These are phyloP conservation scores for Brenthis ino DNA, from an alignment of 2,888 invertebrate genomes.

Conservation along the genomic window DNA sequence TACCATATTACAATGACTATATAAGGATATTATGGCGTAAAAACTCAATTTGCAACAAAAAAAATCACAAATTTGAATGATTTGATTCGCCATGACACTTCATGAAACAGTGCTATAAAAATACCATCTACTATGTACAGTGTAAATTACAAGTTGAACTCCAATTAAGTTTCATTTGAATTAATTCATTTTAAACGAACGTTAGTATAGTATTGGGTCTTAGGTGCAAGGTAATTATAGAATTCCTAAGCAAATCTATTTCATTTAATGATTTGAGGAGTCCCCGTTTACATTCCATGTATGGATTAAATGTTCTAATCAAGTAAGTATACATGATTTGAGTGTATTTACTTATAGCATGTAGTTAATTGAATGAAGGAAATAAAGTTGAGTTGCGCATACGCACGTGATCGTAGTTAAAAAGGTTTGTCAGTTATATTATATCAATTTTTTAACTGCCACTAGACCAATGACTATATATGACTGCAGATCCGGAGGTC, in stretches of 20 bases:
- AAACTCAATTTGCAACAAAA: neutral
- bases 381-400: too few relatives aligned
- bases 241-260: slow-evolving; percentile 12
- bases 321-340: neutral
- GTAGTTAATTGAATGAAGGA: too few relatives aligned
- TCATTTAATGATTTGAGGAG: neutral
- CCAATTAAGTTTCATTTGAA: slow-evolving; percentile 16
- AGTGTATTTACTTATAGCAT: too few relatives aligned
- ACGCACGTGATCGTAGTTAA: too few relatives aligned
- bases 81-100: slow-evolving; percentile 12
- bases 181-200: slow-evolving; percentile 15
- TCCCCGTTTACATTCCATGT: neutral
- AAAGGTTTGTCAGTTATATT: too few relatives aligned
- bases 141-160: slow-evolving; percentile 18
- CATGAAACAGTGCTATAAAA: slow-evolving; percentile 17
- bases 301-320: slow-evolving; percentile 8
- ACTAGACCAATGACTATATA: too few relatives aligned
- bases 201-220: neutral
- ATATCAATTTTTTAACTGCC: too few relatives aligned
- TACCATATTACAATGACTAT: too few relatives aligned
- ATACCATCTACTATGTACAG: slow-evolving; percentile 15
- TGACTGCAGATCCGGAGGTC: too few relatives aligned
- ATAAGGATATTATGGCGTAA: neutral
- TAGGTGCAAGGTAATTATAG: slow-evolving; percentile 8
- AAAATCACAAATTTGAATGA: slow-evolving; percentile 1